Conservation (phyloP, 2,113 vertebrate species). For the Anhinga anhinga region DNA sequence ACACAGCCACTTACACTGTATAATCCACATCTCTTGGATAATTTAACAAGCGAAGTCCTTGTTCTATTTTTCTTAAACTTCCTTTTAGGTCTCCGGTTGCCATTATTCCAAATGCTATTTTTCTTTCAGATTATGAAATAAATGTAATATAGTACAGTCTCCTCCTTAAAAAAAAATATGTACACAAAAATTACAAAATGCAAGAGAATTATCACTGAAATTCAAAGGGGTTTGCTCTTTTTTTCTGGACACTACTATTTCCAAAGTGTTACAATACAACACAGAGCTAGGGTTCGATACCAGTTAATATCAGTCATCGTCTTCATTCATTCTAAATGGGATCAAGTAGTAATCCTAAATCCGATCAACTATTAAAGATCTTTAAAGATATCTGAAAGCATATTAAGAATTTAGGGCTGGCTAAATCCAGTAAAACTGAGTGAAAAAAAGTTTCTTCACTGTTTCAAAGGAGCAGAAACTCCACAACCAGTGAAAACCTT, state of each 20-base stretch:
- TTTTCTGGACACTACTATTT: background rate
- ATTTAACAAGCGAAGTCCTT: slow-evolving; percentile 84
- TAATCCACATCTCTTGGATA: slow-evolving; percentile 88
- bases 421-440: background rate
- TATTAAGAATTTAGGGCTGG: background rate
- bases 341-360: background rate
- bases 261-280: background rate
- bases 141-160: background rate
- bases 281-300: background rate
- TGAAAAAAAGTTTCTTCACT: background rate
- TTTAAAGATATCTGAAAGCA: background rate
- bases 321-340: background rate
- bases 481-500: background rate
- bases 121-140: slow-evolving; percentile 24
- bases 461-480: background rate
- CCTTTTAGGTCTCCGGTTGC: slow-evolving; percentile 89
- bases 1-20: slow-evolving; percentile 75
- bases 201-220: background rate
- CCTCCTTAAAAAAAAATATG: background rate
- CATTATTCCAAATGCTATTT: slow-evolving; percentile 67
- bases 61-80: slow-evolving; percentile 85
- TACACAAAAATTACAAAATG: background rate
- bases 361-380: background rate
- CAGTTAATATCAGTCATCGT: background rate
- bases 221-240: background rate